Base-by-base conservation (phyloP, 1,140 invertebrate genomes). In the Zaprionus ghesquierei region DNA sequence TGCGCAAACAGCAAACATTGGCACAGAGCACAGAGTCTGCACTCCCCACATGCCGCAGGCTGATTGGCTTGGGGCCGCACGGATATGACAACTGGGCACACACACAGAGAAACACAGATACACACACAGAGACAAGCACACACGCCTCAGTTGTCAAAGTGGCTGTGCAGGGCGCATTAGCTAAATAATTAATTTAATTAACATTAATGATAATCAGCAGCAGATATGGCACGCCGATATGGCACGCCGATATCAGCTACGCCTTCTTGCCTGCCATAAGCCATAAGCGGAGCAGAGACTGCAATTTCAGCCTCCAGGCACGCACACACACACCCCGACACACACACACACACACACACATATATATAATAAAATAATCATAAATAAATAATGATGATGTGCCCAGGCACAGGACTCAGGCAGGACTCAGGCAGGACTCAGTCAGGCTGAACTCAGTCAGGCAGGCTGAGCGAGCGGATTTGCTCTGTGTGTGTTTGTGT, bases 331-430 rank as follows among this genome's bases (percentile, higher is more conserved):
- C 65, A 22, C 63, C 27, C 68, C 18, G 61, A 60, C 59, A 44
- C 68, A 60, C 59, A 44, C 22, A 25, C 49, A 25, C 44, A 64
- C 46, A 49, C 55, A 41, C 65, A n/a, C 56, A 58, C 54, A 56
- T 50, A 41, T 27, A 25, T 61, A 79, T 87, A 89, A 89, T 89
- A 87, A 89, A 89, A 89, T 89, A 89, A 89, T 89, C 84, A 89
- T 89, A 89, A 89, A 89, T 89, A 89, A 84, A 77, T 89, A 84
- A 89, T 89, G 85, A 89, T 71, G 82, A 68, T 86, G 74, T 77
- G n/a, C n/a, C n/a, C n/a, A n/a, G 69, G 35, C 35, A 15, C 35
- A 38, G 35, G 35, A n/a, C 56, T 46, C 60, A 75, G 69, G 59
- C 63, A 54, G 18, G 18, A 27, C 27, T 0, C 6, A 29, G 31